Evolutionary conservation across 2,888 invertebrate species (phyloP), one percentile per base, ranked within the genome.

Genomic region (Peribatodes rhomboidaria): DNA sequence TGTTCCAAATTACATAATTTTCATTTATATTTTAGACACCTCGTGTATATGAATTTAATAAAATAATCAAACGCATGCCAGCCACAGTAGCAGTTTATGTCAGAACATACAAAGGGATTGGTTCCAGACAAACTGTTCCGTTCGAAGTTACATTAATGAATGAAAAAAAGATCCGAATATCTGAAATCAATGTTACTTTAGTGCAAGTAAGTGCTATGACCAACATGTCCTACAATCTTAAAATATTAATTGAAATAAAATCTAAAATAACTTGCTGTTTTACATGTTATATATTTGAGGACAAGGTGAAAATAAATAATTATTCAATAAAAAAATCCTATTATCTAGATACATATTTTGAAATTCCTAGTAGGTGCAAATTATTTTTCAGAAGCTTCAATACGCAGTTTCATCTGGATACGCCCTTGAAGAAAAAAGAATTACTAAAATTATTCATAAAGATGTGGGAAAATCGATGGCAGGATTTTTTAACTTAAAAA

Each of bases 31-130:
- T 81, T 65, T 75, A 92, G 92, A 74, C 75, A 41, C 87, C 90
- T 0, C 69, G 77, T 16, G 71, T 78, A 37, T 77, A 81, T 42
- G 85, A 87, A 67, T 78, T 86, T 46, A 68, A 76, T n/a, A 89
- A 85, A 80, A 75, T 57, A 1, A 82, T 88, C 62, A 78, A 83
- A 62, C 80, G 80, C 65, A 76, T 46, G 10, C n/a, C 79, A 1
- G 80, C 80, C 49, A 76, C 72, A 41, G 74, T 92, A 20, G 69
- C 73, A 6, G 64, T 90, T 49, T 72, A 75, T 60, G 57, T 92
- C 1, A 89, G 84, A 81, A 90, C 89, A 0, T 89, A 83, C 37
- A 83, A 69, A 70, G 87, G 82, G 7, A 87, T 89, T 68, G 83
- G 88, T 7, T 77, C 85, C 0, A 83, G 80, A 53, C 91, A 92